Conservation (phyloP, 2,113 vertebrate genomes). For the Ia io region DNA sequence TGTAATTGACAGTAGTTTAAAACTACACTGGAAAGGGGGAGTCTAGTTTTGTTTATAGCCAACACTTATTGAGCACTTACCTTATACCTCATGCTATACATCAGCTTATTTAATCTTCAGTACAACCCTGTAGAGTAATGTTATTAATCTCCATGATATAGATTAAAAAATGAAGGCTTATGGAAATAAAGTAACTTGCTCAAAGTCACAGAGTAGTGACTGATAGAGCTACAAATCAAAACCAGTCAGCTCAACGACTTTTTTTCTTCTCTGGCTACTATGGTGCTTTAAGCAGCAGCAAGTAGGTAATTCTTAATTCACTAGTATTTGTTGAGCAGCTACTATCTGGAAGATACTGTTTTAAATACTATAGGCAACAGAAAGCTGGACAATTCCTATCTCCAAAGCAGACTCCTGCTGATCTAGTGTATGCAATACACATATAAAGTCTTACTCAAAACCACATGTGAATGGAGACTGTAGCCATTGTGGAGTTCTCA, state of each 20-base stretch:
- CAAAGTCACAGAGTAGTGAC: background rate
- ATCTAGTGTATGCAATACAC: background rate
- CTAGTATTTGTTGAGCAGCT: background rate
- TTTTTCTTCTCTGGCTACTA: background rate
- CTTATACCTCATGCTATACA: background rate
- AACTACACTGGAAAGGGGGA: background rate
- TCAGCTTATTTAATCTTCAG: background rate
- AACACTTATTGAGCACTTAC: background rate
- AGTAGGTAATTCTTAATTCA: background rate
- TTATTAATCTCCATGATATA: background rate
- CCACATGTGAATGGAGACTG: background rate
- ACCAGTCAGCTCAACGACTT: background rate
- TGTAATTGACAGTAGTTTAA: background rate
- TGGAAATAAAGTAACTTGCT: background rate
- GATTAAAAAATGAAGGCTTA: background rate
- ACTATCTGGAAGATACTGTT: background rate
- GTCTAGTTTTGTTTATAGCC: background rate
- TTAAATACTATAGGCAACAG: background rate
- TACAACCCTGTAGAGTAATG: background rate
- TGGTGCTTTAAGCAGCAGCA: background rate
- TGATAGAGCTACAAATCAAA: background rate
- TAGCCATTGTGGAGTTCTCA: background rate
- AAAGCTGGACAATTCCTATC: background rate
- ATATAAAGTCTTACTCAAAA: background rate
- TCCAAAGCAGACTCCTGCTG: background rate